Conservation (phyloP, 2,113 vertebrate genomes). For the Campylomormyrus tamandua region DNA sequence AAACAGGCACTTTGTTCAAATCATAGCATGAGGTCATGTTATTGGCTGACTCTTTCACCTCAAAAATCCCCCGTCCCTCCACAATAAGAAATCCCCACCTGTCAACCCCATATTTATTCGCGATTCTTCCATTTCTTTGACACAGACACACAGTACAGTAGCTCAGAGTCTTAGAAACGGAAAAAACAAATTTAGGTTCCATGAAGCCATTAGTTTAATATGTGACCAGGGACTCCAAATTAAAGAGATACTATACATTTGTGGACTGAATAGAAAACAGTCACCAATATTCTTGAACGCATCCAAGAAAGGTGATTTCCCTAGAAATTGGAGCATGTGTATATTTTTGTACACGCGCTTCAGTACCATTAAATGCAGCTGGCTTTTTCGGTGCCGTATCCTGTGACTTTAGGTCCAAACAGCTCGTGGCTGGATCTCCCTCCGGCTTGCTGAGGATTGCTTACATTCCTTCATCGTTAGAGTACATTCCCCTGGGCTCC, state of each 20-base stretch:
- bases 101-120: not conserved
- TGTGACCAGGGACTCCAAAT: not conserved
- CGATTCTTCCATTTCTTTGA: not conserved
- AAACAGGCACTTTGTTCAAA: not conserved
- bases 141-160: not conserved
- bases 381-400: not conserved
- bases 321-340: not conserved
- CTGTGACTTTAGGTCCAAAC: not conserved
- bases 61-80: not conserved
- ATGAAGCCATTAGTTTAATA: not conserved
- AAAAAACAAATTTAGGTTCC: not conserved
- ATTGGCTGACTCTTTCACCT: not conserved
- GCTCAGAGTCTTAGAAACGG: not conserved
- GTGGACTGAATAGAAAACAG: not conserved
- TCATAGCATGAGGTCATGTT: not conserved
- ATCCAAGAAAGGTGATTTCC: not conserved
- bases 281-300: not conserved
- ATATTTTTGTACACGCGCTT: not conserved
- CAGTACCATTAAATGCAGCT: not conserved
- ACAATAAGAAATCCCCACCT: not conserved
- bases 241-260: not conserved
- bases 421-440: not conserved
- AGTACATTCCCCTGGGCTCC: not conserved
- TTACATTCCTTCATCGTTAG: not conserved
- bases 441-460: not conserved